Conservation (phyloP, 1,140 invertebrate species). For the Drosophila prosaltans region DNA sequence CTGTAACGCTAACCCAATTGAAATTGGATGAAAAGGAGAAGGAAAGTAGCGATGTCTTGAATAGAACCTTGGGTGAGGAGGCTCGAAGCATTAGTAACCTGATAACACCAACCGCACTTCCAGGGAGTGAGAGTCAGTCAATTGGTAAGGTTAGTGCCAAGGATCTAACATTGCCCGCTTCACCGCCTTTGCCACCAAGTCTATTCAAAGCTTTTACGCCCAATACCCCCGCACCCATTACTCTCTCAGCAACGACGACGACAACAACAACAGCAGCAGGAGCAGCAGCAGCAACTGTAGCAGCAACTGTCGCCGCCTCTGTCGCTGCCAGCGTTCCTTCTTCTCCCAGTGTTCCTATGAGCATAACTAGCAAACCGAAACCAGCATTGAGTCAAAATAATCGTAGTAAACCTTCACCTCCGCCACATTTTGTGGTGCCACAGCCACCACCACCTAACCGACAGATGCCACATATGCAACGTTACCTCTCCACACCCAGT, state of each 20-base stretch:
- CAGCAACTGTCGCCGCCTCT: background rate
- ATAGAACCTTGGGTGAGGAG: slow-evolving; percentile 66
- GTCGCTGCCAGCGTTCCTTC: background rate
- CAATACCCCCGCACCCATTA: slow-evolving; percentile 9
- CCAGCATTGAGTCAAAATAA: slow-evolving; percentile 43
- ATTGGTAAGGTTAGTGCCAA: slow-evolving; percentile 26
- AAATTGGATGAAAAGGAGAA: slow-evolving; percentile 42
- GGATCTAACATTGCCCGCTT: slow-evolving; percentile 58
- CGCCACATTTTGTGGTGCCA: slow-evolving; percentile 71
- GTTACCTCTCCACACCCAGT: slow-evolving; percentile 69
- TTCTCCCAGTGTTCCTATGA: background rate
- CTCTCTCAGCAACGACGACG: background rate
- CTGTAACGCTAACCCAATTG: slow-evolving; percentile 46
- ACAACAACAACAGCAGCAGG: background rate
- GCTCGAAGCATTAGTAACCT: slow-evolving; percentile 65
- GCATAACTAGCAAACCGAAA: background rate
- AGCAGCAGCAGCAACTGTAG: slow-evolving; percentile 7
- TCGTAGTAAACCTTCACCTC: slow-evolving; percentile 37
- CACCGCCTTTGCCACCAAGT: slow-evolving; percentile 77
- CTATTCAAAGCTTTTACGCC: slow-evolving; percentile 71
- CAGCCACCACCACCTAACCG: slow-evolving; percentile 39
- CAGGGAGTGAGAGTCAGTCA: slow-evolving; percentile 14
- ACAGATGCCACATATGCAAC: slow-evolving; percentile 57
- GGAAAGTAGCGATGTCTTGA: slow-evolving; percentile 43
- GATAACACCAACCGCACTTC: slow-evolving; percentile 34